phyloP scores from a whole-genome alignment of 1,140 invertebrate species.

The Euura saliciscinereae region DNA sequence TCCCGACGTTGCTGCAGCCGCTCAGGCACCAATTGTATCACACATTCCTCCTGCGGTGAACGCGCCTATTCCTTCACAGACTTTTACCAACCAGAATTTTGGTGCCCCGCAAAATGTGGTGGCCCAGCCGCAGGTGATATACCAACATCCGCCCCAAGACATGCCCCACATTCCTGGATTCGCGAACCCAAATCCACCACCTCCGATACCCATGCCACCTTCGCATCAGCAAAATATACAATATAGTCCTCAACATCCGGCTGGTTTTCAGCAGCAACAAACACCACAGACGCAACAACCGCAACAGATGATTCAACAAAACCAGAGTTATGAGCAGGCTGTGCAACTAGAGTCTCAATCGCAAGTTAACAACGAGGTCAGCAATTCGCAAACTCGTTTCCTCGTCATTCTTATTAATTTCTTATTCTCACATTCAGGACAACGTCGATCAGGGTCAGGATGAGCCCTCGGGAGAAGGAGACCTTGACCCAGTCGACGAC shows the following conservation, averaged over 20 bases:
- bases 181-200: constrained; percentile 54
- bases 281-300: constrained; percentile 19
- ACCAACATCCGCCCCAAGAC: constrained; percentile 51
- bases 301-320: constrained; percentile 20
- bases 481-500: constrained; percentile 41
- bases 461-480: constrained; percentile 34
- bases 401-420: background rate
- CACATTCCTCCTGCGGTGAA: constrained; percentile 63
- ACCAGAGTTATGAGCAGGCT: constrained; percentile 31
- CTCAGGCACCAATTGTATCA: constrained; percentile 48
- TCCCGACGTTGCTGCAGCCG: constrained; percentile 56
- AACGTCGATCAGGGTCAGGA: constrained; percentile 42
- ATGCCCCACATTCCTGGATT: constrained; percentile 56
- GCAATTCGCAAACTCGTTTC: background rate
- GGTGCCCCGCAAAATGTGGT: constrained; percentile 52
- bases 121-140: constrained; percentile 51
- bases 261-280: constrained; percentile 37
- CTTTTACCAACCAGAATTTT: constrained; percentile 80
- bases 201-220: constrained; percentile 56
- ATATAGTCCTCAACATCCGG: constrained; percentile 50
- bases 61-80: constrained; percentile 74
- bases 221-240: constrained; percentile 52
- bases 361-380: background rate
- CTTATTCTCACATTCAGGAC: constrained; percentile 27
- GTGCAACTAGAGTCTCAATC: constrained; percentile 11